phyloP scores from a whole-genome alignment of 2,797 vertebrate genomes.

The Heliangelus exortis region DNA sequence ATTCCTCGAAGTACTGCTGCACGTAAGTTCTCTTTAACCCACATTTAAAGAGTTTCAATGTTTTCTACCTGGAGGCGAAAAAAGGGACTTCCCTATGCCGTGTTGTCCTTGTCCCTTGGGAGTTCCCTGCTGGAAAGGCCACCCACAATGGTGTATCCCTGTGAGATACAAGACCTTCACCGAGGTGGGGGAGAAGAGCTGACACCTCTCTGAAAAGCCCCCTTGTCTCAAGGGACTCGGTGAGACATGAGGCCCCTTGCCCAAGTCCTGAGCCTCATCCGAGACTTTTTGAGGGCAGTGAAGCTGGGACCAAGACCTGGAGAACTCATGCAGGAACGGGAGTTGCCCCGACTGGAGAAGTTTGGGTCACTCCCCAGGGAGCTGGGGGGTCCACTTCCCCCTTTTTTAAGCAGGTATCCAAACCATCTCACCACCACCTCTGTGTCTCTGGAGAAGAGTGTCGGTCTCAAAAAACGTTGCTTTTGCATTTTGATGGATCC shows the following conservation, averaged over 20 bases:
- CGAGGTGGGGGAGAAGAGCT: no score
- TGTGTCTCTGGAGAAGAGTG: not conserved
- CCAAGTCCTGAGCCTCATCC: accelerated
- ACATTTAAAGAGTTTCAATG: not conserved
- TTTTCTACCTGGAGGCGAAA: not conserved
- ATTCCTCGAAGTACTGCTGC: not conserved
- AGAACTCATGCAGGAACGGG: accelerated
- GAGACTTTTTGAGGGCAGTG: accelerated
- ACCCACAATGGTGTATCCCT: not conserved
- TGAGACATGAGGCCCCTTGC: accelerated
- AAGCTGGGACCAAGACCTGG: not conserved
- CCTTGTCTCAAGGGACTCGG: not conserved
- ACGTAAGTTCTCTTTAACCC: not conserved
- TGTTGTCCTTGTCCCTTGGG: not conserved
- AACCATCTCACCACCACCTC: not conserved
- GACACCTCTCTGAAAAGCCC: accelerated
- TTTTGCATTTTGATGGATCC: not conserved
- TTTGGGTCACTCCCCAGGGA: not conserved
- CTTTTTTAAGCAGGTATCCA: not conserved
- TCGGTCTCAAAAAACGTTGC: accelerated
- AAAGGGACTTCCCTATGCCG: accelerated
- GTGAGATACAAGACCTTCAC: not conserved
- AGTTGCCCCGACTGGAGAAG: accelerated
- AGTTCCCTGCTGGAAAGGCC: not conserved
- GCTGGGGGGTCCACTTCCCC: accelerated